Percentiles rank a stretch among this genome's conserved stretches.
Conservation (phyloP, 2,888 invertebrate genomes). For the Rhingia campestris region DNA sequence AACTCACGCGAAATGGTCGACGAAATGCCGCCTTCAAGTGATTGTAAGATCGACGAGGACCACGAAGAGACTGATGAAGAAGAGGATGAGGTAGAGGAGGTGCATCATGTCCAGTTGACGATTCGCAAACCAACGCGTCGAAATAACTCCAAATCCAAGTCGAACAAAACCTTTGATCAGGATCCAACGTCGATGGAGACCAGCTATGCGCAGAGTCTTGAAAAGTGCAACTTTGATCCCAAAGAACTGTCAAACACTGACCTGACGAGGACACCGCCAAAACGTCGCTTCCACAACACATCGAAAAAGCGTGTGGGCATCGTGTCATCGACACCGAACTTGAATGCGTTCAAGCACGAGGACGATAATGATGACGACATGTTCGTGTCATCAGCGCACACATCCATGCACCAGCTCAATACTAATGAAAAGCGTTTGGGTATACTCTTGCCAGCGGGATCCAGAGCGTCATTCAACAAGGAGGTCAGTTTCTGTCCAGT, state of each 20-base stretch:
- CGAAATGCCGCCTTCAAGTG: slow-evolving; percentile 10
- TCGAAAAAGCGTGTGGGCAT: slow-evolving; percentile 78
- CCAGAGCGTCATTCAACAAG: slow-evolving; percentile 82
- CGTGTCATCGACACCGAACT: slow-evolving; percentile 86
- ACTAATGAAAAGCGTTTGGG: slow-evolving; percentile 82
- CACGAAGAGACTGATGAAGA: slow-evolving; percentile 71
- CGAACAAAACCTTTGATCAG: slow-evolving; percentile 81
- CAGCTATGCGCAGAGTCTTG: slow-evolving; percentile 81
- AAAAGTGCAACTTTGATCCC: slow-evolving; percentile 81
- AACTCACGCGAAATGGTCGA: slow-evolving; percentile 54
- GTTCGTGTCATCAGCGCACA: slow-evolving; percentile 85
- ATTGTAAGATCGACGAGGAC: slow-evolving; percentile 64
- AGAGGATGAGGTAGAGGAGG: slow-evolving; percentile 32
- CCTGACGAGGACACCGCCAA: slow-evolving; percentile 75
- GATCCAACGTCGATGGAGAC: slow-evolving; percentile 82
- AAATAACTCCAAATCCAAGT: slow-evolving; percentile 35
- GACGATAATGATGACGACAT: slow-evolving; percentile 83
- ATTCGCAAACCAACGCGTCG: slow-evolving; percentile 77
- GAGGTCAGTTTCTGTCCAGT: slow-evolving; percentile 92
- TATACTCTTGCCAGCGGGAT: slow-evolving; percentile 80
- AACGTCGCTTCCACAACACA: slow-evolving; percentile 78
- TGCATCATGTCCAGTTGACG: slow-evolving; percentile 79
- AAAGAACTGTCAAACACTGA: slow-evolving; percentile 75
- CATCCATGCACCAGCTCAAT: slow-evolving; percentile 84
- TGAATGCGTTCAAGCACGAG: slow-evolving; percentile 82